Evolutionary conservation across 2,888 invertebrate species (phyloP).

Genomic region (Pseudococcus longispinus): DNA sequence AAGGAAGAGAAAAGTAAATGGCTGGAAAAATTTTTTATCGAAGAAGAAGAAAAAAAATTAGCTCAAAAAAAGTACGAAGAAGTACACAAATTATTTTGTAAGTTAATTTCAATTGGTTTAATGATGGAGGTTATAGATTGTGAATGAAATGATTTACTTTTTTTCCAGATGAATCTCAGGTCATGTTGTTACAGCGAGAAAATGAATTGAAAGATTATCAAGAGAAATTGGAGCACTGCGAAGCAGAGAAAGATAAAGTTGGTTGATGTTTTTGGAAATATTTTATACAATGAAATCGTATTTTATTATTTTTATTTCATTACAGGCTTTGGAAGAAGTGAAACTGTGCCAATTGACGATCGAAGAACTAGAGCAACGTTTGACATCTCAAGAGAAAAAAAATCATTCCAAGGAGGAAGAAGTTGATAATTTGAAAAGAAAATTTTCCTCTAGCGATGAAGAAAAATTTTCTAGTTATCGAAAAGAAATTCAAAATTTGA

Average conservation of each 20-base stretch:
- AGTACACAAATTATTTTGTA: background rate
- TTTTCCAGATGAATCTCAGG: conserved; percentile 13
- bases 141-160: background rate
- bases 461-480: background rate
- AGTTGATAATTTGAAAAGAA: background rate
- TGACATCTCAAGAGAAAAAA: background rate
- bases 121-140: background rate
- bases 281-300: background rate
- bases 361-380: conserved; percentile 6
- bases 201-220: conserved; percentile 27
- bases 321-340: background rate
- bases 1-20: conserved; percentile 19
- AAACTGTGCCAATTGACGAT: background rate
- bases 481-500: background rate
- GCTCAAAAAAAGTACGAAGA: conserved; percentile 20
- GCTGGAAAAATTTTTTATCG: background rate
- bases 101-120: background rate
- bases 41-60: conserved; percentile 36
- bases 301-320: background rate
- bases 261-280: background rate
- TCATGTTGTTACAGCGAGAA: conserved; percentile 5
- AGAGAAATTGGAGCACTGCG: background rate
- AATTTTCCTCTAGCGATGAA: background rate
- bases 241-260: background rate
- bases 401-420: background rate